Base-by-base conservation (phyloP, 2,113 vertebrate genomes). In the Girardinichthys multiradiatus region DNA sequence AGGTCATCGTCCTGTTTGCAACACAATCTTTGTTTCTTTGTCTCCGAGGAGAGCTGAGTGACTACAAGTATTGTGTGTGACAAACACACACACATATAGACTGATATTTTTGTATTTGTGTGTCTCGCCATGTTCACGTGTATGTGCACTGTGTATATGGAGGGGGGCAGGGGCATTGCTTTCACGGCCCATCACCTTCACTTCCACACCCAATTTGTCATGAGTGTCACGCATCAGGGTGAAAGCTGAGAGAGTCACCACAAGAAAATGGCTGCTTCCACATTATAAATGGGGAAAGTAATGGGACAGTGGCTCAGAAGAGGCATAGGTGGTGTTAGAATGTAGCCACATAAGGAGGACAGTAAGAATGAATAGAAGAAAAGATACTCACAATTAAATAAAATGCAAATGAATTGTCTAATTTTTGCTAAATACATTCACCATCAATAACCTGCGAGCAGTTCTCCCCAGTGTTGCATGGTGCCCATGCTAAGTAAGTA, bases 151-250 rank as follows among this genome's bases (percentile, higher is more conserved):
- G 77, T 87, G 90, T 91, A 87, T 85, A 76, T 80, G 72, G 82
- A 72, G 62, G 81, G 89, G 83, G 83, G 88, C 81, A 85, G 89
- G 86, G 75, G 83, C 87, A 84, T 86, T 93, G 93, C 95, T 96
- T 95, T 96, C 96, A 96, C 95, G 96, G 95, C 92, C 93, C 83
- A 77, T 95, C 91, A 88, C 94, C 92, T 95, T 93, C 93, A 94
- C 93, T 96, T 94, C 94, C 89, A 92, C 93, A 92, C 74, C 80
- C 95, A 95, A 96, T 96, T 96, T 96, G 94, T 96, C 95, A 95
- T 94, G 94, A 95, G 94, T 95, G 95, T 96, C 95, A 96, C 86
- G 94, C 94, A 93, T 96, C 94, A 94, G 88, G 85, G 87, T 80
- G 88, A 91, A 91, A 93, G 91, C 88, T 91, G 84, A 84, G 59